These are phyloP conservation scores for Xenopus petersii DNA, from an alignment of 2,797 vertebrate species.

Conservation along the genomic window DNA sequence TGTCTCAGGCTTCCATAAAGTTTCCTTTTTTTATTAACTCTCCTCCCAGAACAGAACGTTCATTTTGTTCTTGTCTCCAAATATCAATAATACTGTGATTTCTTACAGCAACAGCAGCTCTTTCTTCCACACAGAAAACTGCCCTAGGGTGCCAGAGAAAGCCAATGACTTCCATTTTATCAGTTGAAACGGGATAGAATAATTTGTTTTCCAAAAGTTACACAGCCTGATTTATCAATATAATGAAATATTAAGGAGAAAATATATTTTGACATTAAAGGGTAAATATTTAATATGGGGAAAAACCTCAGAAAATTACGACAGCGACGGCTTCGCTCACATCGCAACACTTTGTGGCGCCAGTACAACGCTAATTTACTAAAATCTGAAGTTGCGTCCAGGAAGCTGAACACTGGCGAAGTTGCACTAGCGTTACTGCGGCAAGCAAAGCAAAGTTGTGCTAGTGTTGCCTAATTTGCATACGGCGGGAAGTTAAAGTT, in stretches of 20 bases:
- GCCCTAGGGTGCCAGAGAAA: constrained; percentile 1
- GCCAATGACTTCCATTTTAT: background rate
- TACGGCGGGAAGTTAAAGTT: too few relatives aligned
- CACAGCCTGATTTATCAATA: background rate
- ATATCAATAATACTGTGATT: constrained; percentile 43
- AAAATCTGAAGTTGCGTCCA: too few relatives aligned
- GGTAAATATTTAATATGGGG: too few relatives aligned
- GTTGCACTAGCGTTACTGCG: too few relatives aligned
- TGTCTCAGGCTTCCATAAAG: constrained; percentile 22
- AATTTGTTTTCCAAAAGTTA: background rate
- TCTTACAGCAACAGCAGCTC: constrained; percentile 3
- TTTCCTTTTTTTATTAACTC: constrained; percentile 42
- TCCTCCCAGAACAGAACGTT: constrained; percentile 36
- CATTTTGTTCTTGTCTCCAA: constrained; percentile 33
- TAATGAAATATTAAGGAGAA: background rate
- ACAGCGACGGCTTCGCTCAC: too few relatives aligned
- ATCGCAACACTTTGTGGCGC: too few relatives aligned
- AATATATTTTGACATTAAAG: too few relatives aligned
- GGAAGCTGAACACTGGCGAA: too few relatives aligned
- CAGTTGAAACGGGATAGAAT: background rate
- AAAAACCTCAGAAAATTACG: too few relatives aligned
- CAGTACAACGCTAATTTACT: too few relatives aligned
- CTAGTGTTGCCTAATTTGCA: too few relatives aligned
- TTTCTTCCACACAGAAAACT: constrained; percentile 7
- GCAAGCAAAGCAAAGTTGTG: too few relatives aligned